These are phyloP conservation scores for Erebia palarica DNA, from an alignment of 2,888 invertebrate species.

Conservation along the genomic window DNA sequence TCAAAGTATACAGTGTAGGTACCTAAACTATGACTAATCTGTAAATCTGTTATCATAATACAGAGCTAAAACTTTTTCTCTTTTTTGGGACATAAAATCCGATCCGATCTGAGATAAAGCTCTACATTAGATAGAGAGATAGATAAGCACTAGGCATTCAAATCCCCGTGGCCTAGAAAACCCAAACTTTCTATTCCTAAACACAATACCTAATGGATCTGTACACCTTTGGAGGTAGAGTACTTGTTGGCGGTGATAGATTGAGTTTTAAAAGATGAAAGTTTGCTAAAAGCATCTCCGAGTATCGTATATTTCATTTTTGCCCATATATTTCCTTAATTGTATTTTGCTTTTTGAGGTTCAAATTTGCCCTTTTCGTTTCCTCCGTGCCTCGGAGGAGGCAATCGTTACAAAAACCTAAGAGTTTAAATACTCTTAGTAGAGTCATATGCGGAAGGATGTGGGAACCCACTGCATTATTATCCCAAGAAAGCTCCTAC, in stretches of 20 bases:
- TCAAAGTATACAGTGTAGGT: no score
- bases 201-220: constrained; percentile 36
- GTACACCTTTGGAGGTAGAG: constrained; percentile 29
- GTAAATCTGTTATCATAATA: background rate
- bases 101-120: background rate
- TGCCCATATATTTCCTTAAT: background rate
- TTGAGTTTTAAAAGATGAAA: constrained; percentile 33
- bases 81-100: background rate
- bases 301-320: constrained; percentile 8
- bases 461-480: no score
- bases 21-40: no score
- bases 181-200: constrained; percentile 36
- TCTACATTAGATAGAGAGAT: background rate
- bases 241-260: constrained; percentile 36
- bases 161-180: constrained; percentile 35
- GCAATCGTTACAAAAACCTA: no score
- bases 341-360: background rate
- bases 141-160: constrained; percentile 16
- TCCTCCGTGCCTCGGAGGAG: no score
- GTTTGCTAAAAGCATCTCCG: constrained; percentile 30
- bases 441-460: no score
- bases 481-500: no score
- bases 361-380: no score
- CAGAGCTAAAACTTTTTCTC: background rate
- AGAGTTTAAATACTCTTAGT: no score